Evolutionary conservation across 2,888 invertebrate genomes (phyloP).

Genomic region (Lamproptera curius): DNA sequence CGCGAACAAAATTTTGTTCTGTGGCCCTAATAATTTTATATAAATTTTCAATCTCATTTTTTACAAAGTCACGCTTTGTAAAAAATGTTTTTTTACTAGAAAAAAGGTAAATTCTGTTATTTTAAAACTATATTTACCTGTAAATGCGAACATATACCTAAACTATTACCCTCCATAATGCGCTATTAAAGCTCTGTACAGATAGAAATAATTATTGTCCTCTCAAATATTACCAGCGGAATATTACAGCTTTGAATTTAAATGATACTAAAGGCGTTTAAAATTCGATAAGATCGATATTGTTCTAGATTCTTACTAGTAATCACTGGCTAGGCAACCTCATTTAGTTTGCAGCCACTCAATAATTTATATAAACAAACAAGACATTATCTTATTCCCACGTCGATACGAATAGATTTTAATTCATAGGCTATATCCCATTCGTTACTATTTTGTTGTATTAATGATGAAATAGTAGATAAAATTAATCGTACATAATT

Average conservation of each 20-base stretch:
- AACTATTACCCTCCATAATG: too few species aligned
- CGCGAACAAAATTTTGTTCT: too few species aligned
- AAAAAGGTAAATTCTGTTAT: too few species aligned
- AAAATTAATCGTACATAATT: too few species aligned
- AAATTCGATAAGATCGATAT: conserved; percentile 46
- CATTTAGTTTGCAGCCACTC: conserved; percentile 27
- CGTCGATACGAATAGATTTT: conserved; percentile 15
- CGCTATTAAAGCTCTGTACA: too few species aligned
- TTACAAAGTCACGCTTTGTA: too few species aligned
- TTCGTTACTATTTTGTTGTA: neutral
- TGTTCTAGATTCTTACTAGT: conserved; percentile 64
- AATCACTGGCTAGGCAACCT: conserved; percentile 45
- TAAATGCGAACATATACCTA: too few species aligned
- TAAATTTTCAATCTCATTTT: too few species aligned
- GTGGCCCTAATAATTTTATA: too few species aligned
- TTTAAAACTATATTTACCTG: too few species aligned
- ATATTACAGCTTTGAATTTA: neutral
- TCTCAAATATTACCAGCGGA: neutral
- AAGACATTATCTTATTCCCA: conserved; percentile 26
- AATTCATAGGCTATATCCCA: neutral
- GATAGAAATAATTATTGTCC: conserved; percentile 21
- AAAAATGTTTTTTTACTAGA: too few species aligned
- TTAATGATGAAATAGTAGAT: too few species aligned
- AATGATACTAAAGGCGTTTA: conserved; percentile 31
- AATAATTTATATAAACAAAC: conserved; percentile 25